Conservation (phyloP, 1,140 invertebrate genomes). For the Cecropterus lyciades region DNA sequence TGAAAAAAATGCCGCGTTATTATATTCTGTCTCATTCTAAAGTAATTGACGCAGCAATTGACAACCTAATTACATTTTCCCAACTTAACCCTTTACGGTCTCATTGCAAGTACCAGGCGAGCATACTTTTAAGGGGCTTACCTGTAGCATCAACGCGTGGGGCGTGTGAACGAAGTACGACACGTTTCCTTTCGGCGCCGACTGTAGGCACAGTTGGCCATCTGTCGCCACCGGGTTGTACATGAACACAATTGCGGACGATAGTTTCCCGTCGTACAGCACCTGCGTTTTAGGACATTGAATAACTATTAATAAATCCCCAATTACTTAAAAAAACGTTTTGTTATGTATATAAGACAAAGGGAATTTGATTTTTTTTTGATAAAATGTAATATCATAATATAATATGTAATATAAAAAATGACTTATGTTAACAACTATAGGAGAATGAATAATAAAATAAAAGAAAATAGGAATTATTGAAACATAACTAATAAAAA, state of each 20-base stretch:
- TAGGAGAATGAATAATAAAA: no score
- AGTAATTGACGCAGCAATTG: no score
- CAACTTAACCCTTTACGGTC: slow-evolving; percentile 21
- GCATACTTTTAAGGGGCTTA: slow-evolving; percentile 67
- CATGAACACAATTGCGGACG: slow-evolving; percentile 98
- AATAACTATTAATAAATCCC: neutral
- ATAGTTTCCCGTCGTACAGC: slow-evolving; percentile 98
- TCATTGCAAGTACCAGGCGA: slow-evolving; percentile 39
- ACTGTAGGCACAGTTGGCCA: slow-evolving; percentile 98
- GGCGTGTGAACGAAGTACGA: slow-evolving; percentile 99
- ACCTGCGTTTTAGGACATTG: slow-evolving; percentile 86
- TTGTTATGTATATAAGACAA: no score
- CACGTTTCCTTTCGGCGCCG: slow-evolving; percentile 97
- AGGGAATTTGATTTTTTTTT: neutral
- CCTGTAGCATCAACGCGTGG: slow-evolving; percentile 99
- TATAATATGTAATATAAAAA: no score
- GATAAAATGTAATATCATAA: no score
- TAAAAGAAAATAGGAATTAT: no score
- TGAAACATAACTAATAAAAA: no score
- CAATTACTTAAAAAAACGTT: neutral
- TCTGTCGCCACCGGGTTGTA: slow-evolving; percentile 99
- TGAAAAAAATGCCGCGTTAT: no score
- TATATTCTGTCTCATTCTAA: no score
- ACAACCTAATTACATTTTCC: neutral
- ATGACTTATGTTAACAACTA: no score